Base-by-base conservation (phyloP, 2,797 vertebrate genomes). In the Tarsius wallacei region DNA sequence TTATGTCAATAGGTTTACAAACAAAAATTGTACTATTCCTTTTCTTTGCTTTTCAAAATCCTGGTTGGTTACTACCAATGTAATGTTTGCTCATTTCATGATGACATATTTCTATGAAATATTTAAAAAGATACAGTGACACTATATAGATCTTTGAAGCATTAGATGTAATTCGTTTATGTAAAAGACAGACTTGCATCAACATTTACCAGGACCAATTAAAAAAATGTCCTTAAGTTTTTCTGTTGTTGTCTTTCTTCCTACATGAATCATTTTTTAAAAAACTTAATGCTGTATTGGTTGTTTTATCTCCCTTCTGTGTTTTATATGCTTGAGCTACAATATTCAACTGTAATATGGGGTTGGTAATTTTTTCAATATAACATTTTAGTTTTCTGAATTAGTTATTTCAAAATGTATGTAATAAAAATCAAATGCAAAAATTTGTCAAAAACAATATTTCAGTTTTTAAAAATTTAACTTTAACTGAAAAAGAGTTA, bases 41-140 rank as follows among this genome's bases (percentile, higher is more conserved):
- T 98, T 97, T 98, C 97, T 98, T 98, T 97, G 97, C 77, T 90
- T 87, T 98, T 98, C 97, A 98, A 98, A 97, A 90, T 97, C 82
- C 89, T 95, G 57, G 31, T 95, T 80, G 82, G 92, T 98, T 98
- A 84, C 94, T 91, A 88, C 94, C 88, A 68, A 96, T 97, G 93
- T 84, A 83, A 94, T 97, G 98, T 98, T 98, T 98, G 53, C 71
- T 97, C 49, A 95, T 82, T 91, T 87, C 47, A 87, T 68, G 91
- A 55, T 97, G 97, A 93, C 80, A 97, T 74, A 97, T 98, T 97
- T 95, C 71, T 88, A 96, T 97, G 73, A 98, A 97, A 98, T 98
- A 98, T 97, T 98, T 96, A 80, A 74, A 93, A 90, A 97, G 77
- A 76, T 16, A 81, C 5, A 77, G 13, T 86, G n/a, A 36, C 84